Conservation (phyloP, 2,797 vertebrate genomes). For the Aplochiton taeniatus region DNA sequence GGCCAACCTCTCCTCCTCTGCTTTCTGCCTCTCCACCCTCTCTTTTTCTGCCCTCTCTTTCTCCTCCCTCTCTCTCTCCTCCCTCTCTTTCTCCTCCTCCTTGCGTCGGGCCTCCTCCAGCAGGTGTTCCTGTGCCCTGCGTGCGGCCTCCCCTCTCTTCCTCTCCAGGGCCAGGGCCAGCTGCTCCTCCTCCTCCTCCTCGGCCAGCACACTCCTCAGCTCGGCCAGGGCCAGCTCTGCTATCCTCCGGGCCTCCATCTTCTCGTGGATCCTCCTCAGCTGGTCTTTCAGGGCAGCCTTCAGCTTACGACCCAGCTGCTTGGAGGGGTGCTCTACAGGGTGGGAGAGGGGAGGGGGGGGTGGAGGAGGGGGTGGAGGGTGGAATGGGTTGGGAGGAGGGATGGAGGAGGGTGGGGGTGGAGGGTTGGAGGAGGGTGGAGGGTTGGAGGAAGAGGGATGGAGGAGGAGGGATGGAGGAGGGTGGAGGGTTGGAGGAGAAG, state of each 20-base stretch:
- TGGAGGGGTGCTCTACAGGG: conserved; percentile 49
- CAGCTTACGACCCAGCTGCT: conserved; percentile 64
- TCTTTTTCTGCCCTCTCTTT: conserved; percentile 28
- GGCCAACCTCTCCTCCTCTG: background rate
- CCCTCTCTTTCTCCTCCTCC: conserved; percentile 32
- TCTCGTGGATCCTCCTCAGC: conserved; percentile 81
- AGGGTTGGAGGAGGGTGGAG: no score
- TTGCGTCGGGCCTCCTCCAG: conserved; percentile 50
- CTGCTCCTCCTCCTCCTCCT: conserved; percentile 72
- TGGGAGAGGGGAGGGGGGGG: conserved; percentile 5
- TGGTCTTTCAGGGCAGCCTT: conserved; percentile 82
- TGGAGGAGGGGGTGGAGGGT: conserved; percentile 4
- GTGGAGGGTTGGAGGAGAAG: no score
- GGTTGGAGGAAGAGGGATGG: no score
- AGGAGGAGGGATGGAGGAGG: no score
- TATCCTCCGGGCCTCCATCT: conserved; percentile 81
- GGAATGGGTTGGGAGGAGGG: no score
- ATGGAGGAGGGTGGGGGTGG: no score
- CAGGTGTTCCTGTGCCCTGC: conserved; percentile 50
- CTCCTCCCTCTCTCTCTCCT: background rate
- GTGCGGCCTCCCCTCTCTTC: conserved; percentile 45
- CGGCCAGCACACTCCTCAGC: conserved; percentile 72
- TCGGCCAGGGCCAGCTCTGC: conserved; percentile 74
- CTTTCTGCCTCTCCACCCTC: conserved; percentile 4
- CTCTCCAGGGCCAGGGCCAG: conserved; percentile 43